Evolutionary conservation across 2,113 vertebrate species (phyloP).

Genomic region (Verasper variegatus): DNA sequence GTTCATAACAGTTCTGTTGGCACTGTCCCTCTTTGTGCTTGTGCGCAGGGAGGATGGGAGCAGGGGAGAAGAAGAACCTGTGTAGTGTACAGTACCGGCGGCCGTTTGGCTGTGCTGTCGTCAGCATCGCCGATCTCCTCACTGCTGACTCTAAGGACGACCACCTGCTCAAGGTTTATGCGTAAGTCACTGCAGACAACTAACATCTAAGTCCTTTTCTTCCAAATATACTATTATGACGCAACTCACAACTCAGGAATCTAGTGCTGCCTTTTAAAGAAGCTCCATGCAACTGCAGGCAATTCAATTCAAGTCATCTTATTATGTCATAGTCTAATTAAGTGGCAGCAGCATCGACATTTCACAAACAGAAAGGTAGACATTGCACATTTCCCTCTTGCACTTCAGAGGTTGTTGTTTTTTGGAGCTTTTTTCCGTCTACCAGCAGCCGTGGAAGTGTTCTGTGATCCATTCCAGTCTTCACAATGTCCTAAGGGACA

Average conservation of each 20-base stretch:
- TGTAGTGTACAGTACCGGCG: conserved; percentile 92
- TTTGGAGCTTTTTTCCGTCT: not conserved
- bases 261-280: not conserved
- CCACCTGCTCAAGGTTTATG: conserved; percentile 96
- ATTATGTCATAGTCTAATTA: not conserved
- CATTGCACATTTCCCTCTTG: not conserved
- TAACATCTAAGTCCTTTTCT: not conserved
- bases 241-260: no score
- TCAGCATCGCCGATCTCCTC: conserved; percentile 96
- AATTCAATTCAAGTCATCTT: not conserved
- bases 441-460: not conserved
- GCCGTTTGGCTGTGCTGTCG: conserved; percentile 95
- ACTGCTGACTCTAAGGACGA: conserved; percentile 96
- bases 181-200: conserved; percentile 84
- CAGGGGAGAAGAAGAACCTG: conserved; percentile 96
- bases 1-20: not conserved
- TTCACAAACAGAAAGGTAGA: not conserved
- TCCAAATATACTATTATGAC: not conserved
- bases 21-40: conserved; percentile 6
- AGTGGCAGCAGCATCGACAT: not conserved
- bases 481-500: conserved; percentile 12
- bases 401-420: not conserved
- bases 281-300: not conserved
- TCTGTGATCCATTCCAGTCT: conserved; percentile 21
- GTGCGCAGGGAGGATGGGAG: conserved; percentile 92